phyloP scores from a whole-genome alignment of 1,140 invertebrate species.

The Drosophila sechellia region DNA sequence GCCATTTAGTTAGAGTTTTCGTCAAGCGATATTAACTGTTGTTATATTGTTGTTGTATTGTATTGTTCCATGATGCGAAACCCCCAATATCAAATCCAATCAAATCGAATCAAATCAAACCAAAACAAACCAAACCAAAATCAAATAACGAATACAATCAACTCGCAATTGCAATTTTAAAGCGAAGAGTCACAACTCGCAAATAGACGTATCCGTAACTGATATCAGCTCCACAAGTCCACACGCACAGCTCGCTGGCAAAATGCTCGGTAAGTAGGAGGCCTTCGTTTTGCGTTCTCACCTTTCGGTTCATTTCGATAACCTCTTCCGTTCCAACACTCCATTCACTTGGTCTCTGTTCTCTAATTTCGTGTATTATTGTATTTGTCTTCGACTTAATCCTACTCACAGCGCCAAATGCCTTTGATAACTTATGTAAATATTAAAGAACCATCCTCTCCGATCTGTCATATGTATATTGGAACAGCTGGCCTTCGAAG shows the following conservation, averaged over 20 bases:
- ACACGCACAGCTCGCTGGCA: slow-evolving; percentile 46
- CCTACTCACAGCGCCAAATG: slow-evolving; percentile 50
- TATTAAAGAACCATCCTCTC: slow-evolving; percentile 23
- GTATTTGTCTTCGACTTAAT: slow-evolving; percentile 27
- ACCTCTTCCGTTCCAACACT: slow-evolving; percentile 35
- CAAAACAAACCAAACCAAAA: slow-evolving; percentile 17
- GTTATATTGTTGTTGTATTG: slow-evolving; percentile 84
- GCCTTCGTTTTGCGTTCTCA: slow-evolving; percentile 41
- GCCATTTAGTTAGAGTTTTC: slow-evolving; percentile 63
- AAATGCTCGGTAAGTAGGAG: slow-evolving; percentile 60
- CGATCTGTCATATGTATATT: slow-evolving; percentile 33
- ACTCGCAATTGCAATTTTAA: slow-evolving; percentile 78
- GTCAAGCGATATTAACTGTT: slow-evolving; percentile 81
- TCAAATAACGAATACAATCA: slow-evolving; percentile 47
- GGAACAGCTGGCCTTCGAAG: slow-evolving; percentile 40
- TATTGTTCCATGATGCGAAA: slow-evolving; percentile 79
- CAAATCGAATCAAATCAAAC: slow-evolving; percentile 46
- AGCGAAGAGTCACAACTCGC: slow-evolving; percentile 77
- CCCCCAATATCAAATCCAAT: slow-evolving; percentile 39
- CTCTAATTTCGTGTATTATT: slow-evolving; percentile 60
- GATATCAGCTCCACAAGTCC: slow-evolving; percentile 60
- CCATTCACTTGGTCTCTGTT: slow-evolving; percentile 27
- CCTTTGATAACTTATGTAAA: slow-evolving; percentile 61
- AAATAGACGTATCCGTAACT: slow-evolving; percentile 71
- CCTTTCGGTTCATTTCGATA: slow-evolving; percentile 51